phyloP scores from a whole-genome alignment of 2,888 invertebrate species.

The Dioctria linearis region DNA sequence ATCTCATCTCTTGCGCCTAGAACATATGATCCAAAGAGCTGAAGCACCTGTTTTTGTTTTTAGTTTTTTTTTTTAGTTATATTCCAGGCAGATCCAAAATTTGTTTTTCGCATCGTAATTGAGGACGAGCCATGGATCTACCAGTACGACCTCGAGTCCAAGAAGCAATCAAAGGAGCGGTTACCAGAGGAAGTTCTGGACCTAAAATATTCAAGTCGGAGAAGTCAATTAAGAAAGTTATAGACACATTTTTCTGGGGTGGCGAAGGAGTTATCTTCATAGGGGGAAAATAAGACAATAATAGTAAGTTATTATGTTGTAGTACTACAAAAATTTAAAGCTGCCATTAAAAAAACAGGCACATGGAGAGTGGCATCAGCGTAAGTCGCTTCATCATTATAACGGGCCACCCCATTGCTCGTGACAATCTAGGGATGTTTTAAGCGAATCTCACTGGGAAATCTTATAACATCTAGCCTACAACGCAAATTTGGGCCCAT shows the following conservation, averaged over 20 bases:
- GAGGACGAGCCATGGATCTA: background rate
- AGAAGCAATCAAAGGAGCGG: constrained; percentile 16
- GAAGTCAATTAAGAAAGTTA: constrained; percentile 6
- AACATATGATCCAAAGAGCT: background rate
- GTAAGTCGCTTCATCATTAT: background rate
- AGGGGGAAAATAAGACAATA: background rate
- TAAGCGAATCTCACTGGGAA: constrained; percentile 1
- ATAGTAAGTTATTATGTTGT: background rate
- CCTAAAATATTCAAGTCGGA: background rate
- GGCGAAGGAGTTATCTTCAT: constrained; percentile 4
- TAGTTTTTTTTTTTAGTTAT: background rate
- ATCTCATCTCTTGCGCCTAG: constrained; percentile 19
- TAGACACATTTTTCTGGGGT: constrained; percentile 17
- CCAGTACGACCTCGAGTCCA: background rate
- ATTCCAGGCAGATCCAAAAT: constrained; percentile 11
- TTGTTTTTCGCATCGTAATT: constrained; percentile 10
- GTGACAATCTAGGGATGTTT: background rate
- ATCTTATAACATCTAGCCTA: background rate
- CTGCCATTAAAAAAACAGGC: background rate
- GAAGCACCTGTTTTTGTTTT: background rate
- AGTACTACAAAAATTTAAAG: constrained; percentile 2
- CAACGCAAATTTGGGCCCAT: too few species aligned
- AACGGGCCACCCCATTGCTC: constrained; percentile 1
- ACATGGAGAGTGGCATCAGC: constrained; percentile 1
- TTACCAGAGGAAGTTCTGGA: background rate